A percentile compares a stretch with the other conserved stretches of the same genome.
Conservation (phyloP, 2,888 invertebrate species). For the Tiphia femorata region DNA sequence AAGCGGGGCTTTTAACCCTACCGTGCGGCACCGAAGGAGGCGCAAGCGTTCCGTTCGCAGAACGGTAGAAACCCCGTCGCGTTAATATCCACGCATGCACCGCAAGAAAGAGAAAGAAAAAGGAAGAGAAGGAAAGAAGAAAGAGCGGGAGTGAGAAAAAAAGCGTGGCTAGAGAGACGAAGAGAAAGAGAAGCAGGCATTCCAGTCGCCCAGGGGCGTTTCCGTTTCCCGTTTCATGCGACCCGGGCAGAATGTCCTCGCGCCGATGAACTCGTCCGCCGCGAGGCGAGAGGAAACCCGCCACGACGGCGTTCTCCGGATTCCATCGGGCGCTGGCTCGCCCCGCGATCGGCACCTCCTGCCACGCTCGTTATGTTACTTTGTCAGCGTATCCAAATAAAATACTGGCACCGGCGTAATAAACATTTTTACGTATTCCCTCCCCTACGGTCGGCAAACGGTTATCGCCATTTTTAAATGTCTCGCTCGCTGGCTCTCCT, state of each 20-base stretch:
- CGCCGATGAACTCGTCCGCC: slow-evolving; percentile 45
- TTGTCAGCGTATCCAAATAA: slow-evolving; percentile 28
- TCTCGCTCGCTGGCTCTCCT: slow-evolving; percentile 1
- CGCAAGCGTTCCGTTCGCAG: slow-evolving; percentile 9
- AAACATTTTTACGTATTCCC: slow-evolving; percentile 34
- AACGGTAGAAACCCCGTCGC: slow-evolving; percentile 22
- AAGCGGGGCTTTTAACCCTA: slow-evolving; percentile 19
- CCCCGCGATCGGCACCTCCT: slow-evolving; percentile 42
- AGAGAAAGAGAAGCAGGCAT: slow-evolving; percentile 31
- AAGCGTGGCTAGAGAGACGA: neutral
- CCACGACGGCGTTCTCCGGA: slow-evolving; percentile 39
- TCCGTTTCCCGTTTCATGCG: slow-evolving; percentile 55
- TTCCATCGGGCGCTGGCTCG: slow-evolving; percentile 34
- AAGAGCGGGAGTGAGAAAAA: neutral
- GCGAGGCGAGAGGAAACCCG: slow-evolving; percentile 36
- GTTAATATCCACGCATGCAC: slow-evolving; percentile 32
- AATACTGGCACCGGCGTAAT: slow-evolving; percentile 25
- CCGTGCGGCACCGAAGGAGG: slow-evolving; percentile 7
- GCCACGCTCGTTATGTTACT: slow-evolving; percentile 37
- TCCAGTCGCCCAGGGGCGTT: slow-evolving; percentile 44
- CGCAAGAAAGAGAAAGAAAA: slow-evolving; percentile 7
- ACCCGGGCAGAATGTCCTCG: slow-evolving; percentile 44
- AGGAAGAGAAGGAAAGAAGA: neutral
- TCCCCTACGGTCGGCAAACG: slow-evolving; percentile 16
- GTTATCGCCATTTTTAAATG: slow-evolving; percentile 15